Conservation (phyloP, 1,140 invertebrate genomes). For the Ctenoplectra terminalis region DNA sequence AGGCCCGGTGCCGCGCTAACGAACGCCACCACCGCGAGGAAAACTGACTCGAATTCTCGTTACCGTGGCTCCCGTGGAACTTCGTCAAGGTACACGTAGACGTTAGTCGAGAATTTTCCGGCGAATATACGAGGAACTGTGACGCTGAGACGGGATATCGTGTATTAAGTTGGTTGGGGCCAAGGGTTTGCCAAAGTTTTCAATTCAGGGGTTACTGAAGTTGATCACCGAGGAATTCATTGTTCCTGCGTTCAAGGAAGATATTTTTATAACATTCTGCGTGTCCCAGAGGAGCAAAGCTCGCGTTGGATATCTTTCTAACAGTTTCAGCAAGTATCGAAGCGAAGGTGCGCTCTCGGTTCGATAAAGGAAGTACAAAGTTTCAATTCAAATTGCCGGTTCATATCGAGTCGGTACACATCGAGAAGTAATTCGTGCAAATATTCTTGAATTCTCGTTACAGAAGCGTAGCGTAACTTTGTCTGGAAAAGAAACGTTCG, state of each 20-base stretch:
- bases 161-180: not conserved
- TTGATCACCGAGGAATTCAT: rapidly evolving
- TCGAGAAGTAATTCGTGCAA: no score
- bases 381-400: no score
- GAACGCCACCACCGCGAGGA: not conserved
- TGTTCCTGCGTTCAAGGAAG: not conserved
- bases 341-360: no score
- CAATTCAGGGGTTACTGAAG: not conserved
- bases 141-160: not conserved
- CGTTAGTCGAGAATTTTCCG: not conserved
- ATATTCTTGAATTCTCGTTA: no score
- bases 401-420: no score
- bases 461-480: not conserved
- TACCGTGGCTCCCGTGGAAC: not conserved
- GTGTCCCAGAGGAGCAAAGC: no score
- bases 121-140: not conserved
- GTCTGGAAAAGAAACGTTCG: not conserved
- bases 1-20: not conserved
- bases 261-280: not conserved
- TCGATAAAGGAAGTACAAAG: no score
- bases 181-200: not conserved
- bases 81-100: not conserved
- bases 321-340: no score
- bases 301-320: no score
- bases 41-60: conserved; percentile 20